Base-by-base conservation (phyloP, 2,888 invertebrate species). In the Sarcophaga carnaria region DNA sequence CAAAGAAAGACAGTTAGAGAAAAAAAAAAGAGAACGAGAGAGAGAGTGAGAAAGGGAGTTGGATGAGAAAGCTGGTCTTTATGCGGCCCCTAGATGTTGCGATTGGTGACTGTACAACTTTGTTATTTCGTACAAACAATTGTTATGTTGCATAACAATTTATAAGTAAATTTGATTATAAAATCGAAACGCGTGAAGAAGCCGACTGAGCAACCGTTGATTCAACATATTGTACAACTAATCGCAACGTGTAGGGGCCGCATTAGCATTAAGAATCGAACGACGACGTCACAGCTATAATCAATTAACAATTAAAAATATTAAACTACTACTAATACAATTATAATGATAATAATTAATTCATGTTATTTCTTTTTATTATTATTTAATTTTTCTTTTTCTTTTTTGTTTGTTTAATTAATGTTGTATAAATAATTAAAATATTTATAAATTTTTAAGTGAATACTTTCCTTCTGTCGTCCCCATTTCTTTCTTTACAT, bases 261-360 rank as follows among this genome's bases (percentile, higher is more conserved):
- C 37, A 37, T 37, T 37, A 37, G 37, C 8, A 37, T 37, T 37
- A 37, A 37, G 37, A 37, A 37, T 37, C 37, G 66, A 25, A 14
- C 10, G 27, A 17, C 64, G 59, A 74, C 25, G 47, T 80, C 71
- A 75, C 66, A 45, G 76, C 71, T 80, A 79, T 79, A 59, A 79
- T 69, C 66, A 83, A 83, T 62, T 67, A 74, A 75, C 69, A 72
- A 64, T 14, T 49, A 60, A 63, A 64, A 67, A 69, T 62, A 67
- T 14, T 37, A 45, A 76, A 59, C 62, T 64, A 59, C 25, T 25
- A 63, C 11, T 54, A 54, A 25, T 69, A 20, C 20, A n/a, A 66
- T 37, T 67, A 47, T 11, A 11, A n/a, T 12, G 10, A 45, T 37
- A 66, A 27, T n/a, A 27, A 66, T 6, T 54, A 25, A 22, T 75